Base-by-base conservation (phyloP, 2,113 vertebrate genomes). In the Pedionomus torquatus region DNA sequence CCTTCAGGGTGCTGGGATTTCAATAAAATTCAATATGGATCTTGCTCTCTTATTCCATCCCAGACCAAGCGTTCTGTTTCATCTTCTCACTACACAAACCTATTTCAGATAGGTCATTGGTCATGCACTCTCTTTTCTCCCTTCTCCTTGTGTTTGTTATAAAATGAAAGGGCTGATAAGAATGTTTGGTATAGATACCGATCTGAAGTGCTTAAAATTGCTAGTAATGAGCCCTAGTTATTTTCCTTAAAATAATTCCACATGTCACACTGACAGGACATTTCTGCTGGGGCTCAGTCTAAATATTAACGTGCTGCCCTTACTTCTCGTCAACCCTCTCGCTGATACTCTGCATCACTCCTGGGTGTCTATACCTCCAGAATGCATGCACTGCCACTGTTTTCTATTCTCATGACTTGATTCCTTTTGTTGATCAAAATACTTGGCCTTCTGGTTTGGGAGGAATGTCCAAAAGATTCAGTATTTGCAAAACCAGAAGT, bases 281-380 rank as follows among this genome's bases (percentile, higher is more conserved):
- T 63, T 93, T 92, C 86, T 90, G 85, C 76, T 92, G 85, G 83
- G 89, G 83, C 80, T 84, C 44, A 44, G 74, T 33, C 52, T 81
- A 92, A 93, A 92, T 90, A 84, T 86, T 88, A 65, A 89, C 70
- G 65, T 63, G 72, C 54, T 87, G 55, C 69, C 92, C 74, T 92
- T 76, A 31, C n/a, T 9, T 60, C 81, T 68, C 78, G 17, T 75
- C 80, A 43, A 57, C 39, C 48, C 31, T 87, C 41, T 37, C 58
- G 57, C 71, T 76, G 70, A 78, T 71, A 17, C 30, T 43, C 55
- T 28, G 2, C 6, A 2, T 41, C 66, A 44, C 57, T 92, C 30
- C 74, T 89, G 76, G 55, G 44, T 78, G 17, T 54, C 57, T 75
- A 3, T 28, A 57, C 26, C 52, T 93, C 83, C 65, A 35, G 49